Evolutionary conservation across 2,113 vertebrate species (phyloP).

Genomic region (Ctenomys sociabilis): DNA sequence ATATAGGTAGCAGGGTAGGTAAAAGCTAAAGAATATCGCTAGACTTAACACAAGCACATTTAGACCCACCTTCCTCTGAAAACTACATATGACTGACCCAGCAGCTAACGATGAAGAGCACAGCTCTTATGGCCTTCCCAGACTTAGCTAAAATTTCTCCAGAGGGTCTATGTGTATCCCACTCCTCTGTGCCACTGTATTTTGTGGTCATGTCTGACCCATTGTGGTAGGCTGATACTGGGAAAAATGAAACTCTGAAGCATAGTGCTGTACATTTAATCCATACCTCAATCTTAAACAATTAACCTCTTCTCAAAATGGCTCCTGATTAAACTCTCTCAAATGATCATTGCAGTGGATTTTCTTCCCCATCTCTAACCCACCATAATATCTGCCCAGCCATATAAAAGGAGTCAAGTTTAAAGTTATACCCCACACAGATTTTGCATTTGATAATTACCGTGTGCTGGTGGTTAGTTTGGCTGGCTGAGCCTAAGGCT

Average conservation of each 20-base stretch:
- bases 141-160: not conserved
- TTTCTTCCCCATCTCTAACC: not conserved
- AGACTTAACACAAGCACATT: not conserved
- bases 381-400: not conserved
- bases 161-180: not conserved
- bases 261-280: not conserved
- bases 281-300: not conserved
- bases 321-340: not conserved
- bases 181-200: not conserved
- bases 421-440: not conserved
- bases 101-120: not conserved
- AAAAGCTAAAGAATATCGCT: not conserved
- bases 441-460: not conserved
- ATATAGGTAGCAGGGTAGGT: not conserved
- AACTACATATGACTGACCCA: too few relatives aligned
- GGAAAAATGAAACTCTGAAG: not conserved
- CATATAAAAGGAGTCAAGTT: not conserved
- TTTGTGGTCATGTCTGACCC: not conserved
- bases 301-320: not conserved
- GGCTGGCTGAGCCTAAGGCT: too few relatives aligned
- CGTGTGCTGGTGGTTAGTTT: not conserved
- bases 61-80: not conserved
- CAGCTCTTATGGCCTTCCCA: not conserved
- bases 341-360: not conserved
- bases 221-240: not conserved